Base-by-base conservation (phyloP, 2,888 invertebrate species). In the Microdon myrmicae region DNA sequence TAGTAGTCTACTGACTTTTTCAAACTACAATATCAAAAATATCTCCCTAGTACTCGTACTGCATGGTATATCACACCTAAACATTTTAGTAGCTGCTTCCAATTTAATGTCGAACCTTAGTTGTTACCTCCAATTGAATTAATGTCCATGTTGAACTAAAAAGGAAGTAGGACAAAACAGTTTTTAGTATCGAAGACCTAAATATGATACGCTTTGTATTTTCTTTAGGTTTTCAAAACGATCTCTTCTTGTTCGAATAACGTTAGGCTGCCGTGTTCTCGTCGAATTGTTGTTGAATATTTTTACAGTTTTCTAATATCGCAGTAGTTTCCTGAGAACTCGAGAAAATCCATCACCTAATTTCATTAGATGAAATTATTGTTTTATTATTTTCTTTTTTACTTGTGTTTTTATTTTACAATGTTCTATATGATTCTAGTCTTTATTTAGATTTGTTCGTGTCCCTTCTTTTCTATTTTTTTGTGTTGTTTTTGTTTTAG, bases 281-380 rank as follows among this genome's bases (percentile, higher is more conserved):
- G 32, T 34, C 34, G 43, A 22, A 25, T 14, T 28, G 25, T 31
- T 29, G 26, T 47, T 51, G 19, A 37, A 48, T 38, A 54, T n/a
- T n/a, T n/a, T n/a, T n/a, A n/a, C n/a, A n/a, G n/a, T n/a, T n/a
- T n/a, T n/a, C n/a, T n/a, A 41, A 48, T 23, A 53, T 70, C 70
- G 72, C 68, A 70, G n/a, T n/a, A n/a, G 67, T 72, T 72, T 71
- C 72, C 72, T 70, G 64, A 71, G 72, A 72, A 72, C 72, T 72
- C 72, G 72, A 71, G 49, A 71, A 69, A 72, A 72, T 72, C 72
- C 72, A 71, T 70, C 72, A 72, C 68, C 70, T 70, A 71, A 72
- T 72, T 71, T 70, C 71, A 71, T 67, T 53, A 35, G 1, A 44
- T 59, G 59, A 58, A 58, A 59, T 66, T 66, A 66, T 66, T 2